A percentile compares a stretch with the other conserved stretches of the same genome.
Evolutionary conservation across 2,797 vertebrate genomes (phyloP).

Genomic region (Coregonus suidteri): DNA sequence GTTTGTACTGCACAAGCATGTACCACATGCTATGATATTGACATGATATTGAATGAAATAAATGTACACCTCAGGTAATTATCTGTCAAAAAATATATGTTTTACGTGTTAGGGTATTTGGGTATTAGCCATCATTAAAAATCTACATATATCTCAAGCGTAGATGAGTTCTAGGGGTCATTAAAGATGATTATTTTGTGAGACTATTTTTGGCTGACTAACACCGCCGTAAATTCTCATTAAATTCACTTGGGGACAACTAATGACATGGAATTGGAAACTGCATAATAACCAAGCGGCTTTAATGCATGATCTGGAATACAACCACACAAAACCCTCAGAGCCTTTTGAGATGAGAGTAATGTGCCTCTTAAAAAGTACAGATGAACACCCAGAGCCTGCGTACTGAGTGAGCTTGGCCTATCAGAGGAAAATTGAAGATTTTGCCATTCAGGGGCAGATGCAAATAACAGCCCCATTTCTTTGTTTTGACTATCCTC

Average conservation of each 20-base stretch:
- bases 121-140: constrained; percentile 37
- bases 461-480: constrained; percentile 40
- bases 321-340: constrained; percentile 5
- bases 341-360: constrained; percentile 15
- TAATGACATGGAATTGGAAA: constrained; percentile 40
- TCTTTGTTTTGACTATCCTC: constrained; percentile 30
- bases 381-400: constrained; percentile 17
- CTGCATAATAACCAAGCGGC: constrained; percentile 32
- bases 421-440: constrained; percentile 4
- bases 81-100: constrained; percentile 24
- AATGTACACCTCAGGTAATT: constrained; percentile 30
- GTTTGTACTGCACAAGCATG: background rate
- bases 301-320: constrained; percentile 43
- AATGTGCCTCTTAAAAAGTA: constrained; percentile 24
- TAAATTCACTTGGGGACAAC: constrained; percentile 54
- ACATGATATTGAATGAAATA: background rate
- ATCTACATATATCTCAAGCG: constrained; percentile 35
- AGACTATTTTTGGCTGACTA: constrained; percentile 33
- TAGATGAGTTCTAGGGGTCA: constrained; percentile 42
- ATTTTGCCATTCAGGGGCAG: constrained; percentile 5
- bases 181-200: constrained; percentile 42
- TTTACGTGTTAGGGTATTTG: constrained; percentile 33
- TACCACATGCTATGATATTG: background rate
- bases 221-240: constrained; percentile 46
- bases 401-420: background rate